These are phyloP conservation scores for Drosophila colorata DNA, from an alignment of 2,888 invertebrate species.

Conservation along the genomic window DNA sequence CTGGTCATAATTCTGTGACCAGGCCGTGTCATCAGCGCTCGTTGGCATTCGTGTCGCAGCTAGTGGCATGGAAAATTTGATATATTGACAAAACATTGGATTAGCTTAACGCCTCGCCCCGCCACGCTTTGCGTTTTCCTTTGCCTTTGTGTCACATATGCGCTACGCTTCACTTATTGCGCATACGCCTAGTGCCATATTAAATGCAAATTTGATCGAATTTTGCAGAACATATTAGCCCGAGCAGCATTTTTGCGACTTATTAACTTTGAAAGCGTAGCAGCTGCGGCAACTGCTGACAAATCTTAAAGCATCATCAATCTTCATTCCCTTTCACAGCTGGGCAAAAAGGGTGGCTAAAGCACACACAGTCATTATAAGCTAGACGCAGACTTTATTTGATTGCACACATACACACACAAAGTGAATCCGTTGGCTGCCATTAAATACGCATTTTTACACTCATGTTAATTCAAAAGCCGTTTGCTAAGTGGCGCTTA, in stretches of 20 bases:
- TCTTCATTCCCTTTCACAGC: conserved; percentile 54
- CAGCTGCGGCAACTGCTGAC: conserved; percentile 48
- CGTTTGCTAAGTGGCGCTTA: conserved; percentile 53
- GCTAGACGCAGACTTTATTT: conserved; percentile 33
- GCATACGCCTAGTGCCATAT: conserved; percentile 51
- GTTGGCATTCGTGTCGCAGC: conserved; percentile 4
- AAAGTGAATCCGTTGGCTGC: conserved; percentile 40
- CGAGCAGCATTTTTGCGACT: conserved; percentile 55
- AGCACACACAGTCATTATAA: neutral
- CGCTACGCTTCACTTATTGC: conserved; percentile 43
- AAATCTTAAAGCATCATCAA: conserved; percentile 68
- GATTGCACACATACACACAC: conserved; percentile 26
- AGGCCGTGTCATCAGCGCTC: conserved; percentile 27
- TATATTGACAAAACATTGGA: conserved; percentile 40
- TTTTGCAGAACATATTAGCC: conserved; percentile 35
- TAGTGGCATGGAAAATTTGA: conserved; percentile 53
- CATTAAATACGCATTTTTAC: conserved; percentile 74
- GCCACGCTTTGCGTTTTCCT: neutral
- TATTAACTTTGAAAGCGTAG: conserved; percentile 59
- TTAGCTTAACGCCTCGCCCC: conserved; percentile 38
- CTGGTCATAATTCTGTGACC: conserved; percentile 37
- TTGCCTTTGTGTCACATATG: conserved; percentile 1
- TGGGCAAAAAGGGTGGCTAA: conserved; percentile 19
- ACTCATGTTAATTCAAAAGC: conserved; percentile 47
- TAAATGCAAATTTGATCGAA: conserved; percentile 72